These are phyloP conservation scores for Chaitophorus viminalis DNA, from an alignment of 2,888 invertebrate genomes.

Conservation along the genomic window DNA sequence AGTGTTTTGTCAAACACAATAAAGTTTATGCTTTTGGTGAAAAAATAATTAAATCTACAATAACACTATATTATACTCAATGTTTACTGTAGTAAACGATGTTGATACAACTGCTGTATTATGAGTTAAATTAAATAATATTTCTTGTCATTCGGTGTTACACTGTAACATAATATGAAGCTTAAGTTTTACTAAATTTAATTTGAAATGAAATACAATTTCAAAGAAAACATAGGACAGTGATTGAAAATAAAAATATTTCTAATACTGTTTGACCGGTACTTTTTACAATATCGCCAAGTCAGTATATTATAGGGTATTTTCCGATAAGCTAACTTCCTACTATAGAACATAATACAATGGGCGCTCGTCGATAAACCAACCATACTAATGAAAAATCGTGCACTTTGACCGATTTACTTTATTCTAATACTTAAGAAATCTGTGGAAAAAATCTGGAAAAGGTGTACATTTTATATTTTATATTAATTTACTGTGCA, in stretches of 20 bases:
- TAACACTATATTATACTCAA: too few species aligned
- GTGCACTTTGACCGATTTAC: neutral
- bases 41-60: too few species aligned
- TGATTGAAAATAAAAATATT: neutral
- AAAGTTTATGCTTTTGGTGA: too few species aligned
- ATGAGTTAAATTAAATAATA: too few species aligned
- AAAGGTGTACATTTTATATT: neutral
- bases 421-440: conserved; percentile 1
- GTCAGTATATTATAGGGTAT: neutral
- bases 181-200: neutral
- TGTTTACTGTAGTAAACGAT: too few species aligned
- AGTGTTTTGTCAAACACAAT: too few species aligned
- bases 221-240: neutral
- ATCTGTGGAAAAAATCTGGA: neutral
- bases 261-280: neutral
- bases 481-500: neutral
- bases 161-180: too few species aligned
- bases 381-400: neutral
- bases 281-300: neutral
- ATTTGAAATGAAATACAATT: neutral
- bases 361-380: neutral
- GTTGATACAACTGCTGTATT: too few species aligned
- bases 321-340: conserved; percentile 3
- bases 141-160: too few species aligned
- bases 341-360: neutral